phyloP scores from a whole-genome alignment of 2,888 invertebrate genomes.

The Oeneis ivallda region DNA sequence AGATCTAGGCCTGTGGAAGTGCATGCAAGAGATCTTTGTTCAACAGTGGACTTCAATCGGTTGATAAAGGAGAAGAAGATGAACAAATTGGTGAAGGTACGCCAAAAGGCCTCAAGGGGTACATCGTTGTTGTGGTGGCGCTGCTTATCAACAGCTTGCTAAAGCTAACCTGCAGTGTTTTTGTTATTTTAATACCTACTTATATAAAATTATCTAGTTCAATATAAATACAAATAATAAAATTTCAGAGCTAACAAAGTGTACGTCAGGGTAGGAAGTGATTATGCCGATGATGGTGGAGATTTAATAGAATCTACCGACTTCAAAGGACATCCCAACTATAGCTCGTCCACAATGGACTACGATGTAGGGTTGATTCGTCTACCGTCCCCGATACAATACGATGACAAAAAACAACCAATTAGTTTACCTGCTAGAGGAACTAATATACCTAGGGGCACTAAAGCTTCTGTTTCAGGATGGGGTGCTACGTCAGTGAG shows the following conservation, averaged over 20 bases:
- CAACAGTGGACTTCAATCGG: too few species aligned
- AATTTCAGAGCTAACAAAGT: constrained; percentile 51
- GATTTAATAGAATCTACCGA: constrained; percentile 53
- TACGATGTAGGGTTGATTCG: constrained; percentile 70
- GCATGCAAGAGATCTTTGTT: too few species aligned
- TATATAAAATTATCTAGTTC: too few species aligned
- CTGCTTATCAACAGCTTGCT: not conserved
- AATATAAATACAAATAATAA: not conserved
- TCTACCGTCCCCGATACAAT: constrained; percentile 55
- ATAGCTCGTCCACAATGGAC: constrained; percentile 58
- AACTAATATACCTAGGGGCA: constrained; percentile 47
- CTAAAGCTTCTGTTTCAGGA: constrained; percentile 55
- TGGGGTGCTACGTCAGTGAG: constrained; percentile 56
- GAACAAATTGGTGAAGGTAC: too few species aligned
- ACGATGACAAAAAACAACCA: constrained; percentile 50
- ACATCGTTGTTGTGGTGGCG: too few species aligned
- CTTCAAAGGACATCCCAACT: constrained; percentile 60
- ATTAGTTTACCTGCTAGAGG: constrained; percentile 45
- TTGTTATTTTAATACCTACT: too few species aligned
- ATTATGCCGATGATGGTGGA: constrained; percentile 59
- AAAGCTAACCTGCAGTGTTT: too few species aligned
- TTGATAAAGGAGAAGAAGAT: too few species aligned
- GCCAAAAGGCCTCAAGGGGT: too few species aligned
- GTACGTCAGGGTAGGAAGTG: constrained; percentile 66
- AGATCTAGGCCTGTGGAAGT: too few species aligned